Percentiles rank a stretch among this genome's conserved stretches.
Conservation (phyloP, 2,797 vertebrate genomes). For the Falco cherrug region DNA sequence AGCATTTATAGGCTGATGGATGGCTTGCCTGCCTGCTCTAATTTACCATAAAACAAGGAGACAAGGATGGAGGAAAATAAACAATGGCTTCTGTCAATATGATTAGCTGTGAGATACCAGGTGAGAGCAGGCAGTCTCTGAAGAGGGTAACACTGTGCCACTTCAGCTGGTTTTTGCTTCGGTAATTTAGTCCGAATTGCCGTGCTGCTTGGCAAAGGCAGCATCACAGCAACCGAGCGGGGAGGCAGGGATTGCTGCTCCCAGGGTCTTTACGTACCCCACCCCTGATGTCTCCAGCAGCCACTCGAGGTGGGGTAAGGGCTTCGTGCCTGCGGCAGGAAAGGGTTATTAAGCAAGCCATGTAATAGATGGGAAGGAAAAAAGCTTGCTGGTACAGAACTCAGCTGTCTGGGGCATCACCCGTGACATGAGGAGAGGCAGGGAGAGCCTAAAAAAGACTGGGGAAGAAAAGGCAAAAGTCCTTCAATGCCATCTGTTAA, state of each 20-base stretch:
- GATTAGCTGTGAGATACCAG: constrained; percentile 16
- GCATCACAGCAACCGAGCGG: neutral
- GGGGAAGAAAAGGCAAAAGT: neutral
- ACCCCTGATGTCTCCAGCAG: rapidly evolving
- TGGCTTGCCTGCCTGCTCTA: constrained; percentile 38
- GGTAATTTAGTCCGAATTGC: neutral
- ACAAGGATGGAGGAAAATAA: constrained; percentile 42
- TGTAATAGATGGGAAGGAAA: neutral
- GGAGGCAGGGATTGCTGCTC: neutral
- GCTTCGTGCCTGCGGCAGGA: neutral
- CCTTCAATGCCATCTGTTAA: neutral
- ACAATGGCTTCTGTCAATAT: constrained; percentile 41
- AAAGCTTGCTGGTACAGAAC: neutral
- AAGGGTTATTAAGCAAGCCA: neutral
- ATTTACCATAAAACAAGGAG: constrained; percentile 58
- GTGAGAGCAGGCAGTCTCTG: neutral
- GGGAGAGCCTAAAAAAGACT: neutral
- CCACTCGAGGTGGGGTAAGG: rapidly evolving
- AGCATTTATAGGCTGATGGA: constrained; percentile 44
- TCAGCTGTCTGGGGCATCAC: neutral
- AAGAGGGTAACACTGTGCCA: neutral
- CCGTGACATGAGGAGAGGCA: neutral
- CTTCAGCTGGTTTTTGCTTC: neutral
- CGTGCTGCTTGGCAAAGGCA: neutral
- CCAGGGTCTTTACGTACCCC: neutral